Evolutionary conservation across 2,797 vertebrate species (phyloP).

Genomic region (Liasis olivaceus): DNA sequence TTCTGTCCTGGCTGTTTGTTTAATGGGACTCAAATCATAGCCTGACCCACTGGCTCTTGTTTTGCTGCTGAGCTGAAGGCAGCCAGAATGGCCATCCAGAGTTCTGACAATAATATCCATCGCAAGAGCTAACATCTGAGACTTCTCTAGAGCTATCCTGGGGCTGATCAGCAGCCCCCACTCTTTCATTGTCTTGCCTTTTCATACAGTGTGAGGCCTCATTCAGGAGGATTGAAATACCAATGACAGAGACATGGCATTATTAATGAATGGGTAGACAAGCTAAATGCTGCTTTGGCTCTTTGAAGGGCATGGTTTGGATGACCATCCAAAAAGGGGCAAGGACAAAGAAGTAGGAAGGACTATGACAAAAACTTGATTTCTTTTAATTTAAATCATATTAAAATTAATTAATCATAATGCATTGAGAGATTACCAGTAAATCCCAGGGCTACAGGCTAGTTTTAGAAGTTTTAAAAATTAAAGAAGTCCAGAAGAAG

Average conservation of each 20-base stretch:
- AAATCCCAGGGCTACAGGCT: too few relatives aligned
- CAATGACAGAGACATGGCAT: neutral
- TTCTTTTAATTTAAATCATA: too few relatives aligned
- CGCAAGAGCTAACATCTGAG: neutral
- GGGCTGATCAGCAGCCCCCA: neutral
- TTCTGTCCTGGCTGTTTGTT: neutral
- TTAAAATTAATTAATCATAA: too few relatives aligned
- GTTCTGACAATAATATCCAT: neutral
- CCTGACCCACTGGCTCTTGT: neutral
- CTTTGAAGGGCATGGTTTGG: too few relatives aligned
- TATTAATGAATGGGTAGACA: too few relatives aligned
- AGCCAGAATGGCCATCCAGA: neutral
- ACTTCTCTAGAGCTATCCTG: neutral
- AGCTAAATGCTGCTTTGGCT: too few relatives aligned
- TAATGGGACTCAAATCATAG: slow-evolving; percentile 3
- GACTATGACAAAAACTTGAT: too few relatives aligned
- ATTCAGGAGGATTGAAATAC: neutral
- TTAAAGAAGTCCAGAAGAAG: too few relatives aligned
- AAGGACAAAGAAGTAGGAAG: neutral
- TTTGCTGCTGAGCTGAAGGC: neutral
- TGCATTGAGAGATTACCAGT: too few relatives aligned
- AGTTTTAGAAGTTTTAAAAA: too few relatives aligned
- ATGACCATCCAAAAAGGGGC: too few relatives aligned
- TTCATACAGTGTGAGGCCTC: neutral
- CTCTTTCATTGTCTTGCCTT: neutral